These are phyloP conservation scores for Pseudomyrmex gracilis DNA, from an alignment of 1,140 invertebrate genomes.

Conservation along the genomic window DNA sequence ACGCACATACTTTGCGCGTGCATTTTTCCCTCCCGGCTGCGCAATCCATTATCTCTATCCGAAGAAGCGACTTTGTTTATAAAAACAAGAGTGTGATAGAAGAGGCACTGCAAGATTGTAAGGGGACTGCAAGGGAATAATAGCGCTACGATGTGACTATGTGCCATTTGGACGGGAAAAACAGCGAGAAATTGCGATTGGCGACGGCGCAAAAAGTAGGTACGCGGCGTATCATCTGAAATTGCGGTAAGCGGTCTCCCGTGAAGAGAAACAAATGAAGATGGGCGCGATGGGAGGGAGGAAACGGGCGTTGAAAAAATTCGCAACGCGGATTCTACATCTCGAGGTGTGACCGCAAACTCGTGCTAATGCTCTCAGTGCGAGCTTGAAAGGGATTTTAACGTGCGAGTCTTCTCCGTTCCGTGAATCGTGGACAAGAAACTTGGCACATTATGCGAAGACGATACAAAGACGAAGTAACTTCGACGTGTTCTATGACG, in stretches of 20 bases:
- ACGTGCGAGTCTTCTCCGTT: background rate
- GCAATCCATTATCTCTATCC: slow-evolving; percentile 3
- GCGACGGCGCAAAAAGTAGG: slow-evolving; percentile 50
- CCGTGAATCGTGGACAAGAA: slow-evolving; percentile 1
- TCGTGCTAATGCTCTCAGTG: slow-evolving; percentile 49
- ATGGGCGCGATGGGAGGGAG: background rate
- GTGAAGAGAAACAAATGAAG: slow-evolving; percentile 38
- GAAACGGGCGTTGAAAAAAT: slow-evolving; percentile 40
- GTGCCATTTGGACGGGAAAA: slow-evolving; percentile 47
- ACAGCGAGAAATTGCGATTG: slow-evolving; percentile 63
- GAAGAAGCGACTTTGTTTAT: background rate
- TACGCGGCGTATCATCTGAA: slow-evolving; percentile 48
- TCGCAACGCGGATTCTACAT: slow-evolving; percentile 34
- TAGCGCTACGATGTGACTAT: background rate
- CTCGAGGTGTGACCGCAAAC: slow-evolving; percentile 56
- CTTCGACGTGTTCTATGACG: slow-evolving; percentile 17
- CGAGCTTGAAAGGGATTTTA: slow-evolving; percentile 14
- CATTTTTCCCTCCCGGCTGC: background rate
- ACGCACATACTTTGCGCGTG: background rate
- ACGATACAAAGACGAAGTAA: background rate
- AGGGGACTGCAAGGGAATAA: background rate
- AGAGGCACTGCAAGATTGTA: background rate
- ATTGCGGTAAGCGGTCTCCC: slow-evolving; percentile 55
- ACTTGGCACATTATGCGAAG: background rate
- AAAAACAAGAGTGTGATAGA: background rate